Conservation (phyloP, 1,140 invertebrate genomes). For the Drosophila guanche region DNA sequence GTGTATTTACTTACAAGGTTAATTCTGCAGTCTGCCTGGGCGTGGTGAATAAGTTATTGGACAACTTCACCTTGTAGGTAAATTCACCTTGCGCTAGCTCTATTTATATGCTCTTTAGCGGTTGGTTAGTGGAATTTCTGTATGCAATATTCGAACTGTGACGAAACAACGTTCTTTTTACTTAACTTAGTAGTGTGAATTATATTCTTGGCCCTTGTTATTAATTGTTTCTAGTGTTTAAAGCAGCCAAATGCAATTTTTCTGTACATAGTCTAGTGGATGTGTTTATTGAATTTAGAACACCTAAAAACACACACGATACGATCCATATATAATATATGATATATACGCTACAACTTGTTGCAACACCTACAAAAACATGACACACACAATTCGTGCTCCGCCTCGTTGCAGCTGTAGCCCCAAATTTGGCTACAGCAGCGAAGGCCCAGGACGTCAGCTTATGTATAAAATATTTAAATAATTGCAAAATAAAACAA, state of each 20-base stretch:
- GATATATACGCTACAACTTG: slow-evolving; percentile 37
- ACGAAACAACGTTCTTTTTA: slow-evolving; percentile 42
- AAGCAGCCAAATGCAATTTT: slow-evolving; percentile 49
- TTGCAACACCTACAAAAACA: slow-evolving; percentile 22
- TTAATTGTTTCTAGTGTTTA: slow-evolving; percentile 59
- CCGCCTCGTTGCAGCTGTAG: not conserved
- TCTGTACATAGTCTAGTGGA: slow-evolving; percentile 60
- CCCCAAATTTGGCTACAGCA: slow-evolving; percentile 45
- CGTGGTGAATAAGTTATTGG: slow-evolving; percentile 6
- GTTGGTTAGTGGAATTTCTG: slow-evolving; percentile 37
- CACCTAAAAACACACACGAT: slow-evolving; percentile 6
- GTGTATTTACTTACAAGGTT: no score
- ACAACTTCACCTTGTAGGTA: slow-evolving; percentile 16
- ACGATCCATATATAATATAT: not conserved
- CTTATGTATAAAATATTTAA: slow-evolving; percentile 55
- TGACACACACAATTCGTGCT: slow-evolving; percentile 42
- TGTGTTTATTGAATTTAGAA: slow-evolving; percentile 75
- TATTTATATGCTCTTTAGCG: not conserved
- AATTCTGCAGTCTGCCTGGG: no score
- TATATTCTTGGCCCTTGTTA: slow-evolving; percentile 56
- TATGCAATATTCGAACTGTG: slow-evolving; percentile 74
- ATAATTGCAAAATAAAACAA: slow-evolving; percentile 54
- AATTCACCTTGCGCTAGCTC: slow-evolving; percentile 12
- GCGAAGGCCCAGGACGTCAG: slow-evolving; percentile 1
- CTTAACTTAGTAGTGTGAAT: slow-evolving; percentile 51